phyloP scores from a whole-genome alignment of 2,888 invertebrate species.

The Synergus itoensis region DNA sequence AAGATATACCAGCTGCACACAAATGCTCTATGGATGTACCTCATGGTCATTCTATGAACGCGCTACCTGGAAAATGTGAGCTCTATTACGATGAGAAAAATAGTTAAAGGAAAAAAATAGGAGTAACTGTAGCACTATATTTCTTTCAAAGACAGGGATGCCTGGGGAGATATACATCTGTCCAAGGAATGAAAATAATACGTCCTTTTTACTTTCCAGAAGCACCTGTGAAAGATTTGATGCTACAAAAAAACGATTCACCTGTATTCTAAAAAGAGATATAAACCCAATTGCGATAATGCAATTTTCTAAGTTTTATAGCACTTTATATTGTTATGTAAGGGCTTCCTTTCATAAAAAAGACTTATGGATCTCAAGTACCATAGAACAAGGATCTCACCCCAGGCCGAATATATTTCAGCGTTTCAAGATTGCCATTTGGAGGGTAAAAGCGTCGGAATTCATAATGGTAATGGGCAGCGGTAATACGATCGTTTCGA shows the following conservation, averaged over 20 bases:
- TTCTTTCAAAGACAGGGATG: conserved; percentile 37
- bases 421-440: conserved; percentile 34
- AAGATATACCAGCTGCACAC: conserved; percentile 44
- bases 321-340: no score
- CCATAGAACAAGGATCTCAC: conserved; percentile 2
- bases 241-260: not conserved
- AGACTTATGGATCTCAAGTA: conserved; percentile 4
- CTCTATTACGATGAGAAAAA: not conserved
- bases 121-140: conserved; percentile 32
- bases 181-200: conserved; percentile 14
- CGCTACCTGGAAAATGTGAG: conserved; percentile 57
- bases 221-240: conserved; percentile 52
- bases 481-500: conserved; percentile 56
- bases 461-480: conserved; percentile 71
- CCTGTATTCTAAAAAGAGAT: not conserved
- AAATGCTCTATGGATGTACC: conserved; percentile 10
- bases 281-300: not conserved
- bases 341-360: not conserved
- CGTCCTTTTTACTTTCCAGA: conserved; percentile 3
- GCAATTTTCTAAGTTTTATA: no score
- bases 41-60: conserved; percentile 50
- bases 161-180: conserved; percentile 41
- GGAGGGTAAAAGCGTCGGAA: conserved; percentile 58
- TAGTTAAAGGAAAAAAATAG: not conserved
- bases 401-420: conserved; percentile 16